Base-by-base conservation (phyloP, 2,888 invertebrate genomes). In the Patella caerulea region DNA sequence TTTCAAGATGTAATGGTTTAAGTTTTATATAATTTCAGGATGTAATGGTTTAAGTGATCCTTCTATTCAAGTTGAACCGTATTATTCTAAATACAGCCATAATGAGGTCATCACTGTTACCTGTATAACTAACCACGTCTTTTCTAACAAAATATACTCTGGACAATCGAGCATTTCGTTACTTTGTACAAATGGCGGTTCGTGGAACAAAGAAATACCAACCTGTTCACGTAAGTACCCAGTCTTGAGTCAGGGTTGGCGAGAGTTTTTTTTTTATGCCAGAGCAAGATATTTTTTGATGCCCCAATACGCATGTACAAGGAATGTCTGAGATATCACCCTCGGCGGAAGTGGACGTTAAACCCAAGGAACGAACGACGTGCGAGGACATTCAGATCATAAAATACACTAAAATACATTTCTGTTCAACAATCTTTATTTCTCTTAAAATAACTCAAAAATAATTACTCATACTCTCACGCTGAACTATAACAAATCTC, bases 161-260 rank as follows among this genome's bases (percentile, higher is more conserved):
- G 82, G 83, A 5, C 69, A 76, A 55, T 69, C 74, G n/a, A 79
- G 75, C 15, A 81, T 87, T 19, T 55, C 55, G 3, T 73, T 87
- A 45, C 81, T 77, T 9, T 88, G 88, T 78, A 74, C 75, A 74
- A 55, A 69, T 53, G 84, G 82, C 14, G 88, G 87, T 11, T 71
- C 72, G 7, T 88, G 85, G 85, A 81, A 83, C 73, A 55, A 78
- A 7, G 24, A 73, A 4, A 56, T 81, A n/a, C 84, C 84, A 11
- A 72, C 77, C 14, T 84, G 84, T 73, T 54, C 75, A 45, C 75
- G 82, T 83, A 74, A 79, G 81, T 83, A 15, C 15, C 96, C 53
- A 17, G 17, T 19, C 17, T 17, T 9, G 24, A 2, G 11, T 54
- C 59, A 11, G 29, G 11, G 55, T 19, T 5, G 12, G n/a, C 54